Percentiles rank a stretch among this genome's conserved stretches.
Evolutionary conservation across 2,113 vertebrate genomes (phyloP).

Genomic region (Sphyrna mokarran): DNA sequence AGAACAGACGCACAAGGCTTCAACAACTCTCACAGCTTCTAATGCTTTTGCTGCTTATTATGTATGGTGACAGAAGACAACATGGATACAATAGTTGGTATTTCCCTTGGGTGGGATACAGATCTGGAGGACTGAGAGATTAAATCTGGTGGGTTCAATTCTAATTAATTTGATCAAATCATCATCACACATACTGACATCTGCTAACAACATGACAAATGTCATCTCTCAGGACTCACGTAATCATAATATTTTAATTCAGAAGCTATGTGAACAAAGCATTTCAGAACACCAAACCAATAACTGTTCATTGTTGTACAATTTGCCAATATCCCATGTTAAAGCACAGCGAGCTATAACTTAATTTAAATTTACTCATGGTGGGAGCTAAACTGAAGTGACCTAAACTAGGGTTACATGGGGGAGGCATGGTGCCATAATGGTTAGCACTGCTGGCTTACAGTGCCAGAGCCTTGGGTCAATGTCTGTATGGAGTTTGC

Average conservation of each 20-base stretch:
- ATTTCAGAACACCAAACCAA: background rate
- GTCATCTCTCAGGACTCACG: background rate
- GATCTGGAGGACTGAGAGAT: background rate
- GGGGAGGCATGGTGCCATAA: too few relatives aligned
- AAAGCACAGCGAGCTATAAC: background rate
- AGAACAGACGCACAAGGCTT: background rate
- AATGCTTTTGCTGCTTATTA: background rate
- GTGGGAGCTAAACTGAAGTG: background rate
- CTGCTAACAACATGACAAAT: background rate
- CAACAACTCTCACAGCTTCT: background rate
- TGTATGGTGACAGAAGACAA: background rate
- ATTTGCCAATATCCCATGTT: background rate
- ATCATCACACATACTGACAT: background rate
- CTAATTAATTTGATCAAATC: constrained; percentile 16
- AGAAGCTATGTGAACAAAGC: background rate
- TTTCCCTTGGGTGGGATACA: background rate
- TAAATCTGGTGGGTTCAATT: constrained; percentile 19
- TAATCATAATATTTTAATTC: background rate
- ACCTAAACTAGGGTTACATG: background rate
- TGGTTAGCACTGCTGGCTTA: too few relatives aligned
- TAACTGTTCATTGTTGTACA: background rate
- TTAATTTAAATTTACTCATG: background rate
- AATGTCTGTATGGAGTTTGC: too few relatives aligned
- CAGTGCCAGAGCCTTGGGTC: too few relatives aligned
- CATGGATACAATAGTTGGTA: background rate